Percentiles rank a stretch among this genome's conserved stretches.
Conservation (phyloP, 2,888 invertebrate species). For the Mactromeris polynyma region DNA sequence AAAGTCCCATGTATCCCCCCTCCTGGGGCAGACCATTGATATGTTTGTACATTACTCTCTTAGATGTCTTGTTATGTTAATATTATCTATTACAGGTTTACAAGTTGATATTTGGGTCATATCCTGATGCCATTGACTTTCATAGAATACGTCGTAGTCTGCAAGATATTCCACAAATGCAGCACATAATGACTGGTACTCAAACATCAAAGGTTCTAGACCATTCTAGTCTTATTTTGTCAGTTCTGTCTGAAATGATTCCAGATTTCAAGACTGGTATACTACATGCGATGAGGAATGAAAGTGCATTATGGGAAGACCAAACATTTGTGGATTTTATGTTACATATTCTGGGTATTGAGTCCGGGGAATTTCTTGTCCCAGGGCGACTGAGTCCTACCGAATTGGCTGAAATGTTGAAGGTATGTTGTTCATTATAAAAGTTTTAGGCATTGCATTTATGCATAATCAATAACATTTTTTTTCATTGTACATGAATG, state of each 20-base stretch:
- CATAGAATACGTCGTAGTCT: slow-evolving; percentile 48
- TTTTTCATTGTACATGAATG: too few relatives aligned
- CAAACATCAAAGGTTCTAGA: neutral
- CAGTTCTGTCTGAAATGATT: slow-evolving; percentile 49
- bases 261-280: slow-evolving; percentile 59
- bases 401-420: slow-evolving; percentile 74
- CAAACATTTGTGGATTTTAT: slow-evolving; percentile 60
- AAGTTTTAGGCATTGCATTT: too few relatives aligned
- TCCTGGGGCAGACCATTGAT: too few relatives aligned
- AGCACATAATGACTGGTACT: slow-evolving; percentile 26
- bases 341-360: slow-evolving; percentile 52
- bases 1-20: too few relatives aligned
- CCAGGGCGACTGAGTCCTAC: slow-evolving; percentile 61
- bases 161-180: slow-evolving; percentile 9
- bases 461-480: too few relatives aligned
- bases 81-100: slow-evolving; percentile 77
- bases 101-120: slow-evolving; percentile 77
- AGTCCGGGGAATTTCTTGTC: slow-evolving; percentile 39
- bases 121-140: slow-evolving; percentile 36
- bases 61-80: too few relatives aligned
- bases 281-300: slow-evolving; percentile 64
- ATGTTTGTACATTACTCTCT: too few relatives aligned
- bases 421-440: slow-evolving; percentile 70
- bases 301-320: slow-evolving; percentile 64
- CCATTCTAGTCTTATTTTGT: slow-evolving; percentile 31